A percentile compares a stretch with the other conserved stretches of the same genome.
Evolutionary conservation across 2,797 vertebrate species (phyloP).

Genomic region (Caiman crocodilus): DNA sequence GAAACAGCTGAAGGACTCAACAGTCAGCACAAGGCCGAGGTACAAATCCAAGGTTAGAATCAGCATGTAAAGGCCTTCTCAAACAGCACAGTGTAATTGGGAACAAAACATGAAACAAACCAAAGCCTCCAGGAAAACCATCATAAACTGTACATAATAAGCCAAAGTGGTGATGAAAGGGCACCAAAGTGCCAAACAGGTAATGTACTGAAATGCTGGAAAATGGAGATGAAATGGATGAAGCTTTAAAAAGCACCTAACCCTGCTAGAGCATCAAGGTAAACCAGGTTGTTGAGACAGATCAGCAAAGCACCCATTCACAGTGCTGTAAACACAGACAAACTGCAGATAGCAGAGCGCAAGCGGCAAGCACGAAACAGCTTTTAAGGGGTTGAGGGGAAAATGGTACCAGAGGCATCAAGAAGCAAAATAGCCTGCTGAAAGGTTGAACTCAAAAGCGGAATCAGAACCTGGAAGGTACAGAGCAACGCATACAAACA

Average conservation of each 20-base stretch:
- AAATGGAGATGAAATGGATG: slow-evolving; percentile 26
- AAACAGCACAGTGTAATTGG: neutral
- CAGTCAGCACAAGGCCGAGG: neutral
- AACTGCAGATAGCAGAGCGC: neutral
- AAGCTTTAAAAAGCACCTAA: neutral
- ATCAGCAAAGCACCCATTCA: too few relatives aligned
- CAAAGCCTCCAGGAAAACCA: slow-evolving; percentile 26
- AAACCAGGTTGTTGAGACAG: neutral
- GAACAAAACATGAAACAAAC: slow-evolving; percentile 30
- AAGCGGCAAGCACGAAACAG: neutral
- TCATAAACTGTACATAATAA: slow-evolving; percentile 37
- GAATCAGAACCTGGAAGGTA: too few relatives aligned
- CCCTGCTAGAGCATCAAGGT: neutral
- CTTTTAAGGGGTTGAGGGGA: neutral
- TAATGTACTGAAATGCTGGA: neutral
- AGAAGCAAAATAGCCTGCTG: too few relatives aligned
- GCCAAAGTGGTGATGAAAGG: slow-evolving; percentile 19
- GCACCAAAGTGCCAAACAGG: slow-evolving; percentile 3
- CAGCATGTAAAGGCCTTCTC: slow-evolving; percentile 4
- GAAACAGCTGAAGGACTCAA: slow-evolving; percentile 25
- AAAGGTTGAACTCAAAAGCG: too few relatives aligned
- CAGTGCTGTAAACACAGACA: neutral
- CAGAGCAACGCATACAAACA: too few relatives aligned
- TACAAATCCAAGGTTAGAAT: slow-evolving; percentile 12
- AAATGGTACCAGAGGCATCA: neutral